Percentiles rank a stretch among this genome's conserved stretches.
phyloP scores from a whole-genome alignment of 2,888 invertebrate species.

The Parnassius mnemosyne region DNA sequence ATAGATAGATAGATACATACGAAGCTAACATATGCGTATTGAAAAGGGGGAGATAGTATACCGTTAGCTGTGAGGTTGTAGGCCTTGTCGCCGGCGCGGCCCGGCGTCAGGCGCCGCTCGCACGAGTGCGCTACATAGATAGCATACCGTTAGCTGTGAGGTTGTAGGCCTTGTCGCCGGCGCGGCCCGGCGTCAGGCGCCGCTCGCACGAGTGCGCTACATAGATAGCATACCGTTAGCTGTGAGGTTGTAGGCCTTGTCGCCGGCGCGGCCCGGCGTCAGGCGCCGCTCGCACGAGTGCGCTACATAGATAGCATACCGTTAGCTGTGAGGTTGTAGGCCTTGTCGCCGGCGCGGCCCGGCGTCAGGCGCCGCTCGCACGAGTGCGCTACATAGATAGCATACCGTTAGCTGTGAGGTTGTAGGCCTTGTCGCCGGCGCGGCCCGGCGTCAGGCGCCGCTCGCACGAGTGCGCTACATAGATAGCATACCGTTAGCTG shows the following conservation, averaged over 20 bases:
- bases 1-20: too few species aligned
- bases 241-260: slow-evolving; percentile 84
- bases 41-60: slow-evolving; percentile 36
- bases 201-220: slow-evolving; percentile 81
- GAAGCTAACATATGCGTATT: too few species aligned
- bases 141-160: slow-evolving; percentile 83
- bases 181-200: slow-evolving; percentile 70
- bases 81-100: slow-evolving; percentile 78
- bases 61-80: slow-evolving; percentile 86
- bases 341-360: slow-evolving; percentile 78
- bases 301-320: slow-evolving; percentile 76
- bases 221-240: slow-evolving; percentile 80
- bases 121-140: slow-evolving; percentile 80
- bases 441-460: slow-evolving; percentile 75
- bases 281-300: slow-evolving; percentile 81
- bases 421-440: slow-evolving; percentile 82
- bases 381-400: slow-evolving; percentile 71
- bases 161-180: slow-evolving; percentile 83
- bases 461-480: slow-evolving; percentile 81
- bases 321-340: slow-evolving; percentile 85
- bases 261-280: slow-evolving; percentile 74
- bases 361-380: slow-evolving; percentile 80
- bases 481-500: slow-evolving; percentile 81
- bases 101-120: slow-evolving; percentile 76
- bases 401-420: slow-evolving; percentile 84